phyloP scores from a whole-genome alignment of 2,888 invertebrate species.

The Diabrotica balteata region DNA sequence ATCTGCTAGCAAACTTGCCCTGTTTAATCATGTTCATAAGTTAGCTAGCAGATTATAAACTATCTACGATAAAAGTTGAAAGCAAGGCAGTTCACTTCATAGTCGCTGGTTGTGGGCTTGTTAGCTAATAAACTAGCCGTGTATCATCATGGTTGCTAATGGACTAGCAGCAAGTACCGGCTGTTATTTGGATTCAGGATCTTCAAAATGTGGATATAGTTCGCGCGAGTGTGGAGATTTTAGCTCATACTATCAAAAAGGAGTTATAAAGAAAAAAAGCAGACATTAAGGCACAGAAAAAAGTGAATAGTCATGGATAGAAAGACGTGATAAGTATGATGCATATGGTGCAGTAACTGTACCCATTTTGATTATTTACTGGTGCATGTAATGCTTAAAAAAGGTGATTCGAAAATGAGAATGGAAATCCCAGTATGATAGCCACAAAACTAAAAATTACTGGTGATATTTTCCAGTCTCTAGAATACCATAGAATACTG shows the following conservation, averaged over 20 bases:
- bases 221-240: conserved; percentile 1
- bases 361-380: not conserved
- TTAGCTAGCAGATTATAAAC: too few species aligned
- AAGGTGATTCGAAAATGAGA: not conserved
- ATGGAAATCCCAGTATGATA: conserved; percentile 8
- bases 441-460: conserved; percentile 4
- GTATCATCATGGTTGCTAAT: not conserved
- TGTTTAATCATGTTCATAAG: too few species aligned
- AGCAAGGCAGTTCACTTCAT: not conserved
- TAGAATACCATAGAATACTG: conserved; percentile 9
- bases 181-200: not conserved
- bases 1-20: too few species aligned
- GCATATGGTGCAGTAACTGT: not conserved
- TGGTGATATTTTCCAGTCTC: conserved; percentile 1
- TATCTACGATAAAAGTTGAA: not conserved
- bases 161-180: too few species aligned
- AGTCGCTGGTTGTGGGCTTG: conserved; percentile 3
- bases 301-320: not conserved
- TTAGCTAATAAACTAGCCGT: conserved; percentile 1
- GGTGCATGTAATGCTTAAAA: not conserved
- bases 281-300: not conserved
- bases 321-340: not conserved
- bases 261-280: conserved; percentile 2
- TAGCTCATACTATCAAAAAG: conserved; percentile 9
- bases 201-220: conserved; percentile 5